Evolutionary conservation across 2,888 invertebrate species (phyloP).

Genomic region (Heliothis peltigera): DNA sequence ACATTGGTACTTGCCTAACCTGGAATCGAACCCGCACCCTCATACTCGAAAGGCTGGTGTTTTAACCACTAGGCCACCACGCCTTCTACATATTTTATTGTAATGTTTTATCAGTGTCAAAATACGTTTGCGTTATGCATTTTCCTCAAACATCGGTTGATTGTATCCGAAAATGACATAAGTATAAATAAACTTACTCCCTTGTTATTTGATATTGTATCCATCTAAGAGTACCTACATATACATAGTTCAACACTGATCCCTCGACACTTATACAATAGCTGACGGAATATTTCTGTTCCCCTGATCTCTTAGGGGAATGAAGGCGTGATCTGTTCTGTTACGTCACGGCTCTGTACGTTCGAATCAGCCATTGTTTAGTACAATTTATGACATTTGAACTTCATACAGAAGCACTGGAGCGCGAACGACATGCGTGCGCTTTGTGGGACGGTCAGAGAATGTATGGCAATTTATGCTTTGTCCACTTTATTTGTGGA

Average conservation of each 20-base stretch:
- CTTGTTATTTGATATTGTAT: background rate
- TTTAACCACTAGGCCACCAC: too few species aligned
- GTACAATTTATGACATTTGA: constrained; percentile 2
- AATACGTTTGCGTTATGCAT: background rate
- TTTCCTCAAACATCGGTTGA: background rate
- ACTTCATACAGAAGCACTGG: background rate
- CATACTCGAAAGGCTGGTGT: too few species aligned
- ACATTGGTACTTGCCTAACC: too few species aligned
- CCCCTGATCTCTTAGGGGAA: too few species aligned
- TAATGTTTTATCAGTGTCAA: background rate
- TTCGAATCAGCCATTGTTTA: background rate
- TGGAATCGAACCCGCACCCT: too few species aligned
- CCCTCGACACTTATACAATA: background rate
- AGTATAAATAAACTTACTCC: background rate
- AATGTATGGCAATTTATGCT: constrained; percentile 3
- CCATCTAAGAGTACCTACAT: background rate
- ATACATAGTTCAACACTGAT: too few species aligned
- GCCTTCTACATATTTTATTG: too few species aligned
- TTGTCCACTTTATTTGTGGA: background rate
- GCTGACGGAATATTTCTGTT: background rate
- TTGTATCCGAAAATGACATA: background rate
- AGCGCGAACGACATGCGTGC: constrained; percentile 3
- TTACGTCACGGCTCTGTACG: background rate
- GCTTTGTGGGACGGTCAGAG: constrained; percentile 10
- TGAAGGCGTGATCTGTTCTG: background rate